Base-by-base conservation (phyloP, 2,113 vertebrate species). In the Dicaeum eximium region DNA sequence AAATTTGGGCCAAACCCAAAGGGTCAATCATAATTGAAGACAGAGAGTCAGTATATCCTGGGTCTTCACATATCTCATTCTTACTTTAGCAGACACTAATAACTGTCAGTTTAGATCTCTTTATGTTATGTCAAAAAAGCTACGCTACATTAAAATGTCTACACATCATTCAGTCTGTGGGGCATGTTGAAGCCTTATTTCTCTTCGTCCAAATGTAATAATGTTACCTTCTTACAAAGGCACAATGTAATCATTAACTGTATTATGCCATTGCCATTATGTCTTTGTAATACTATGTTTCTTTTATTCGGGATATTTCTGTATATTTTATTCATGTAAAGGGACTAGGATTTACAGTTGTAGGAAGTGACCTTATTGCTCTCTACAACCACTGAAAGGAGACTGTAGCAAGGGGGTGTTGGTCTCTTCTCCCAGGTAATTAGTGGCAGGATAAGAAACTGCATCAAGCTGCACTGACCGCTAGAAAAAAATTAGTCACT, bases 351-450 rank as follows among this genome's bases (percentile, higher is more conserved):
- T 70, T 93, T 74, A 60, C 22, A 23, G 23, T 15, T 28, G 35
- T 33, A 51, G 45, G 19, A 42, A 44, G 27, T 33, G 58, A 50
- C 13, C 4, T 31, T 64, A 23, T 23, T 0, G 0, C 9, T 37
- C 35, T 56, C 16, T 31, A 42, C 4, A 40, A 6, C 4, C 2
- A 6, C 25, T 48, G 28, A 88, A 64, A 33, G 9, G 50, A 50
- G 21, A 1, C 56, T 62, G 8, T 6, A 58, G 33, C 31, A 24
- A 50, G 10, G 19, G 4, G 3, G 3, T 23, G 4, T 38, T 73
- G 22, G 22, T 57, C 4, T 37, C 44, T 28, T 73, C 27, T 58
- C 37, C 37, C 15, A 30, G 3, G 7, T n/a, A 50, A 37, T 15
- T 24, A 38, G 44, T 9, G 10, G 66, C 16, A 37, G 10, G 18